Evolutionary conservation across 2,797 vertebrate genomes (phyloP), one percentile per base, ranked within the genome.

Genomic region (Triplophysa bombifrons): DNA sequence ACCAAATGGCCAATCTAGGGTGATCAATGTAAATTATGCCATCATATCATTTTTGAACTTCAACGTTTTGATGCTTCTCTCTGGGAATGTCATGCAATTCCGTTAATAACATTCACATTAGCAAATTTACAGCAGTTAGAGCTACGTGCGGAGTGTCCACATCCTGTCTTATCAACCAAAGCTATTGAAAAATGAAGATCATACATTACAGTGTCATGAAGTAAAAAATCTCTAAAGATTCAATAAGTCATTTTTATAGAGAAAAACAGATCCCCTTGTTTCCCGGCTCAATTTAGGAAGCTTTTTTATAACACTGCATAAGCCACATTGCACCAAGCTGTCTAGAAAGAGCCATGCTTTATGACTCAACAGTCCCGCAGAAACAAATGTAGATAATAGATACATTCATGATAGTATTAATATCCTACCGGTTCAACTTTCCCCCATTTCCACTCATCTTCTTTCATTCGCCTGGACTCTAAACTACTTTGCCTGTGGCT

Each of bases 401-500:
- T 91, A 91, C 91, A 93, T 92, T 93, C 91, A 93, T 90, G 88
- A 88, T 83, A 84, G 90, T 90, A 93, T 93, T 93, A 92, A 93
- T 93, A 93, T 92, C 90, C 90, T 90, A 89, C 83, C 89, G 91
- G 91, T 90, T 92, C 90, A 91, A 91, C 90, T 90, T 89, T 74
- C 58, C 46, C 50, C 50, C 58, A 13, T 38, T 27, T 51, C 72
- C 84, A 87, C 89, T 86, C 88, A 90, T 87, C 89, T 90, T 91
- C 91, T 91, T 91, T 88, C 88, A 61, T 90, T 91, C 87, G 87
- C 87, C 84, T 82, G 87, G 88, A 88, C 91, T 91, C 86, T 85
- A 92, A 91, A 92, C 90, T 92, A 92, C 89, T 92, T 93, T 91
- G 92, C 92, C 92, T 89, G 89, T 91, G 93, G 93, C 93, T 90